Base-by-base conservation (phyloP, 2,113 vertebrate species). In the Halcyon senegalensis region DNA sequence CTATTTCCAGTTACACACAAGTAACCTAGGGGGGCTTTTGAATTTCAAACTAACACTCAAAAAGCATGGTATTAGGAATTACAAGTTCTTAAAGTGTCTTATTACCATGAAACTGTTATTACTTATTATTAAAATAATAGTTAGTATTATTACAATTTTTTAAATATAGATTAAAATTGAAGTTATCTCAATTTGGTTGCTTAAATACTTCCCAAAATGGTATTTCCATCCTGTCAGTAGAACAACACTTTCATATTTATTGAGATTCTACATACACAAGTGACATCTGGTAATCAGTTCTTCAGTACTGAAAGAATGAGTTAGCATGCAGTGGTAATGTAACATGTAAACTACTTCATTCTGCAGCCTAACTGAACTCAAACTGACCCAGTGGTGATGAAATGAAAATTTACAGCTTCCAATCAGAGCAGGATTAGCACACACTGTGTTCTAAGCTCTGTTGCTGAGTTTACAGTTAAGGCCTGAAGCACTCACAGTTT, bases 381-480 rank as follows among this genome's bases (percentile, higher is more conserved):
- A 41, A 89, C 83, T 95, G 94, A 87, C 67, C 90, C 74, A 98
- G 78, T 17, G 14, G 92, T 93, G 97, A 89, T 94, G 94, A 97
- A 97, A 96, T 72, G 69, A 95, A 94, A 96, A 97, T 95, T 96
- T 97, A 96, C 68, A 93, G 70, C 93, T 76, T 94, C 93, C 70
- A 89, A 90, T 95, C 92, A 92, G 82, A 84, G 44, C 41, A 78
- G 87, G 84, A 96, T 96, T 97, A 97, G 73, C 86, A 78, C 95
- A 90, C 37, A 78, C 83, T 89, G 68, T 78, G 84, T 70, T 30
- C 76, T 96, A 90, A 96, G 62, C 93, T 78, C 90, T 93, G 59
- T 62, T 87, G 76, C 76, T 83, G 60, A 86, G 92, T 91, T 96
- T 94, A 96, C 66, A 89, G 87, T 95, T 95, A 96, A 93, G 59